Evolutionary conservation across 2,888 invertebrate species (phyloP), one percentile per base, ranked within the genome.

Genomic region (Dioctria linearis): DNA sequence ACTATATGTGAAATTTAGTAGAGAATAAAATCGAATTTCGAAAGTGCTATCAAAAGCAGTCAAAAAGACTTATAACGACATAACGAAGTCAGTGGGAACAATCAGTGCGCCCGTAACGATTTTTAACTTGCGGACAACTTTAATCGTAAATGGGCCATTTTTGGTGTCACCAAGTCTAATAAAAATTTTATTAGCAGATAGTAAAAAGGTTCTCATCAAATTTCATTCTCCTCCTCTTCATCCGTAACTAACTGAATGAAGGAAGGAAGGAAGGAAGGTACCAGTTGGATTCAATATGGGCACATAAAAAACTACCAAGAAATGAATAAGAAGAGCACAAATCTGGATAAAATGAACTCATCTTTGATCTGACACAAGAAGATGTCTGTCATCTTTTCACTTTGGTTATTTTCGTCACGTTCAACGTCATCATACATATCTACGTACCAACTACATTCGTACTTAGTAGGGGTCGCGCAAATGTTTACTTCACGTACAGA

Each of bases 381-480:
- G 61, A n/a, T 6, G 25, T 59, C 5, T 59, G 59, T 9, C 25
- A 13, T 13, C 6, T 61, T 37, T 11, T 4, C 8, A 49, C 63
- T 11, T 63, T 76, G 5, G 63, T 63, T 46, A 76, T 61, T 76
- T 76, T 76, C 63, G 63, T 76, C 76, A 76, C 76, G 76, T 76
- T 63, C 63, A 63, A 6, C n/a, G 11, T 37, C 11, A 13, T 13
- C 25, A 63, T 39, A 37, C 63, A 73, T 25, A 25, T 2, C 25
- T 25, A 25, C n/a, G n/a, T n/a, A n/a, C n/a, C n/a, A n/a, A n/a
- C 25, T 25, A 25, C 25, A 25, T 25, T 25, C 25, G 25, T 25
- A 25, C 25, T 25, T 25, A 25, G 25, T 25, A 25, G 25, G 25
- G 25, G 25, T 25, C 25, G 25, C 25, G 25, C 25, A 25, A 25